These are phyloP conservation scores for Heteromurus nitidus DNA, from an alignment of 2,888 invertebrate genomes.

Conservation along the genomic window DNA sequence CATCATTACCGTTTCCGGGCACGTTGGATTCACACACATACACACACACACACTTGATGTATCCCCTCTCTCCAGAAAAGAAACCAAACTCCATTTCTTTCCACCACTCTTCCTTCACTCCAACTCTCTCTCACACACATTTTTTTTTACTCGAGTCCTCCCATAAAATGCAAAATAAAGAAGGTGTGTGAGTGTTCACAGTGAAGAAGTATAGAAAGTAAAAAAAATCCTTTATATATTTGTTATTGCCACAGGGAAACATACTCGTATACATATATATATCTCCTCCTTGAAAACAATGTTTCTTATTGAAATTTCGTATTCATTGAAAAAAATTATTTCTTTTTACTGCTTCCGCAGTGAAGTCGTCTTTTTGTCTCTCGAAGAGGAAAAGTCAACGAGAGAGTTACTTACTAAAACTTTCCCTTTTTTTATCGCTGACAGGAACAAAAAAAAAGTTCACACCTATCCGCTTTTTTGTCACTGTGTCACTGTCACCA, in stretches of 20 bases:
- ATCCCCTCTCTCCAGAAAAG: slow-evolving; percentile 2
- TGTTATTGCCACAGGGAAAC: slow-evolving; percentile 25
- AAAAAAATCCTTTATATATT: background rate
- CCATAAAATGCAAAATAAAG: slow-evolving; percentile 15
- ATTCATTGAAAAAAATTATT: slow-evolving; percentile 35
- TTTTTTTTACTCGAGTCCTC: slow-evolving; percentile 9
- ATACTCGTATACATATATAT: background rate
- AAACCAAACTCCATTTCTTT: background rate
- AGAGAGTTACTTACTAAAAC: too few relatives aligned
- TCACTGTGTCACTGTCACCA: slow-evolving; percentile 2
- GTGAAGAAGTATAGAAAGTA: background rate
- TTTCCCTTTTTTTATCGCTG: background rate
- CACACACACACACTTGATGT: slow-evolving; percentile 33
- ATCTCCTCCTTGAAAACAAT: background rate
- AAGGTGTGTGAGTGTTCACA: background rate
- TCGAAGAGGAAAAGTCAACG: too few relatives aligned
- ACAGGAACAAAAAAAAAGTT: slow-evolving; percentile 1
- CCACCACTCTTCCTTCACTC: too few relatives aligned
- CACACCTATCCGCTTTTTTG: too few relatives aligned
- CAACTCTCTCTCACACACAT: too few relatives aligned
- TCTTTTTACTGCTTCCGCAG: background rate
- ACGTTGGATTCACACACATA: slow-evolving; percentile 45
- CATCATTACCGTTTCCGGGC: slow-evolving; percentile 53
- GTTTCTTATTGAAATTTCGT: slow-evolving; percentile 45
- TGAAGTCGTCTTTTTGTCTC: background rate